A percentile compares a stretch with the other conserved stretches of the same genome.
These are phyloP conservation scores for Cosmia pyralina DNA, from an alignment of 2,888 invertebrate genomes.

Conservation along the genomic window DNA sequence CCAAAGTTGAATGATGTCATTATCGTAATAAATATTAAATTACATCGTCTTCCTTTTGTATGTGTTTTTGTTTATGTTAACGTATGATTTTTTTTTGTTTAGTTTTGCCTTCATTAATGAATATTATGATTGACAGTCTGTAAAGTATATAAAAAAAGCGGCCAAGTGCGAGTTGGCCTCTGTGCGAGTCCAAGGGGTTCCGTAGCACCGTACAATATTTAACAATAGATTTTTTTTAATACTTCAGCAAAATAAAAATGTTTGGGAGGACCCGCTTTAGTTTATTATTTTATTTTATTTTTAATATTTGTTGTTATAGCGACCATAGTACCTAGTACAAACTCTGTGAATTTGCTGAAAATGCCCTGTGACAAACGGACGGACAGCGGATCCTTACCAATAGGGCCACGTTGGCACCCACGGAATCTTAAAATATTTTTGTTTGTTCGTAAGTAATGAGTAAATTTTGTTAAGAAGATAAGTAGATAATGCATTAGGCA, in stretches of 20 bases:
- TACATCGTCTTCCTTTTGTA: conserved; percentile 7
- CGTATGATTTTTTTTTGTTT: conserved; percentile 1
- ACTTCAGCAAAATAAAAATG: no score
- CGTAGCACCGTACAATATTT: neutral
- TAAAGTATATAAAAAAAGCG: neutral
- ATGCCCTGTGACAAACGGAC: neutral
- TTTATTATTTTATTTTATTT: no score
- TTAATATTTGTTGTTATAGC: no score
- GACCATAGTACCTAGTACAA: no score
- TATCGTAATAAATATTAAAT: conserved; percentile 37
- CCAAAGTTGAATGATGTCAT: conserved; percentile 29
- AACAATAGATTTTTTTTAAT: neutral
- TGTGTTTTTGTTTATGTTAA: conserved; percentile 1
- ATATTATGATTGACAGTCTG: conserved; percentile 4
- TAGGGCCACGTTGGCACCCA: neutral
- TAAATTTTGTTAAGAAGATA: no score
- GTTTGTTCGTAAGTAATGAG: conserved; percentile 5
- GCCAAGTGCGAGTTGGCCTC: neutral
- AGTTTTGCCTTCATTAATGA: conserved; percentile 8
- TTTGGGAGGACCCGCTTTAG: no score
- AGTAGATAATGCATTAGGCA: neutral
- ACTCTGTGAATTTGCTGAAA: no score
- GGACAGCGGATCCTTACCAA: neutral
- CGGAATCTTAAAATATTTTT: neutral
- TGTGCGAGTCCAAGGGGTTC: neutral